A percentile compares a stretch with the other conserved stretches of the same genome.
phyloP scores from a whole-genome alignment of 2,797 vertebrate species.

The Zenarchopterus dispar region DNA sequence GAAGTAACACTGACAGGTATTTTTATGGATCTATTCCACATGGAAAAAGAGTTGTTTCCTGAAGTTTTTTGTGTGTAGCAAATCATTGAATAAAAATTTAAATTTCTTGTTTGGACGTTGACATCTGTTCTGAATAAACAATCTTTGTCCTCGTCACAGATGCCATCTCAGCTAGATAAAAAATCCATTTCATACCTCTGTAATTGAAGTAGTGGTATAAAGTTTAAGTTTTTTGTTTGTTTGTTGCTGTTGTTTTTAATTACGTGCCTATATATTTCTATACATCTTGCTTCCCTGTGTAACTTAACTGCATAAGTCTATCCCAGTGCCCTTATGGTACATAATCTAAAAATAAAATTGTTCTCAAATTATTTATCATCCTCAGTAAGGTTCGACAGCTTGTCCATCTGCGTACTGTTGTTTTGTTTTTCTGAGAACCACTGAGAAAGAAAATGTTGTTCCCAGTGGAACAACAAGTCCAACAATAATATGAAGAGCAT shows the following conservation, averaged over 20 bases:
- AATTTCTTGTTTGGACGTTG: background rate
- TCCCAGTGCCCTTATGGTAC: background rate
- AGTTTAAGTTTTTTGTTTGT: too few species aligned
- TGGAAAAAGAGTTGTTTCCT: too few species aligned
- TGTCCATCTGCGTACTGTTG: conserved; percentile 6
- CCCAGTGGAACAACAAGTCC: conserved; percentile 43
- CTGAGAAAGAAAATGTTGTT: conserved; percentile 54
- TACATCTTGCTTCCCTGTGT: background rate
- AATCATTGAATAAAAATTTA: conserved; percentile 3
- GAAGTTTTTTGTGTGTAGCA: too few species aligned
- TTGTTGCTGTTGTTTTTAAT: background rate
- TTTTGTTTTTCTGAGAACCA: conserved; percentile 9
- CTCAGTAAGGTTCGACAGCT: conserved; percentile 39
- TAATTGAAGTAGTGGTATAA: conserved; percentile 6
- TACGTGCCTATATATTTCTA: background rate
- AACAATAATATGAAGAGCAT: conserved; percentile 50
- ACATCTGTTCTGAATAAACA: conserved; percentile 22
- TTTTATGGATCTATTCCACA: too few species aligned
- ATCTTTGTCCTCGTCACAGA: conserved; percentile 3
- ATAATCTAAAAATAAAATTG: conserved; percentile 18
- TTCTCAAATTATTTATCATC: conserved; percentile 19
- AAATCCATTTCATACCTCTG: conserved; percentile 4
- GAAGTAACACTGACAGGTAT: too few species aligned
- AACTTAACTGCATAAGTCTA: background rate
- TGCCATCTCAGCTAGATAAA: conserved; percentile 3